Percentiles rank a stretch among this genome's conserved stretches.
phyloP scores from a whole-genome alignment of 2,113 vertebrate species.

The Charina bottae region DNA sequence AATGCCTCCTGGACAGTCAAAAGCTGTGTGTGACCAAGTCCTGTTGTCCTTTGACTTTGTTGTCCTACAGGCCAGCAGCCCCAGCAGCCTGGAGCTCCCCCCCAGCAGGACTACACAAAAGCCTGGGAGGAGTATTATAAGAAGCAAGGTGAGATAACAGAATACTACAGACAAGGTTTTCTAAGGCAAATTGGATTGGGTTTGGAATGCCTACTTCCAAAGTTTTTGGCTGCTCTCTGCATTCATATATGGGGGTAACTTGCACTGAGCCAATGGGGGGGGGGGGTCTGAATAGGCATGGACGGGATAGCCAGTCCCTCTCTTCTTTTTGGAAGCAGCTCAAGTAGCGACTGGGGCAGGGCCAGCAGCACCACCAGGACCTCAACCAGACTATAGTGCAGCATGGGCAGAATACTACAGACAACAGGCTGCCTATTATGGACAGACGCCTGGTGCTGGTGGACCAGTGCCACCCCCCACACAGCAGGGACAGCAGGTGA shows the following conservation, averaged over 20 bases:
- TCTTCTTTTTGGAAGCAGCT: slow-evolving; percentile 54
- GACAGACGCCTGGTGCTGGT: slow-evolving; percentile 79
- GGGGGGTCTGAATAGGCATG: neutral
- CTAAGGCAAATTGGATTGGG: neutral
- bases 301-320: neutral
- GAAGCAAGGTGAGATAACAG: slow-evolving; percentile 68
- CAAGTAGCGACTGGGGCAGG: slow-evolving; percentile 73
- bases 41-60: neutral
- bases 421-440: slow-evolving; percentile 92
- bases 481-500: slow-evolving; percentile 89
- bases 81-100: slow-evolving; percentile 70
- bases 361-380: slow-evolving; percentile 72
- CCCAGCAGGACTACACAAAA: slow-evolving; percentile 76
- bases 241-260: neutral
- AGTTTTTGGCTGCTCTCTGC: neutral
- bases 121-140: slow-evolving; percentile 79
- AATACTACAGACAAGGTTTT: neutral
- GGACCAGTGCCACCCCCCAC: slow-evolving; percentile 81
- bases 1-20: too few species aligned
- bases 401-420: slow-evolving; percentile 95
- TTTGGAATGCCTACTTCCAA: neutral
- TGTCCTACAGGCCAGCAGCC: slow-evolving; percentile 71
- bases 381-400: slow-evolving; percentile 88
- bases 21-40: neutral
- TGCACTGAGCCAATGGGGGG: neutral